A percentile compares a stretch with the other conserved stretches of the same genome.
These are phyloP conservation scores for Eupithecia insigniata DNA, from an alignment of 2,888 invertebrate genomes.

Conservation along the genomic window DNA sequence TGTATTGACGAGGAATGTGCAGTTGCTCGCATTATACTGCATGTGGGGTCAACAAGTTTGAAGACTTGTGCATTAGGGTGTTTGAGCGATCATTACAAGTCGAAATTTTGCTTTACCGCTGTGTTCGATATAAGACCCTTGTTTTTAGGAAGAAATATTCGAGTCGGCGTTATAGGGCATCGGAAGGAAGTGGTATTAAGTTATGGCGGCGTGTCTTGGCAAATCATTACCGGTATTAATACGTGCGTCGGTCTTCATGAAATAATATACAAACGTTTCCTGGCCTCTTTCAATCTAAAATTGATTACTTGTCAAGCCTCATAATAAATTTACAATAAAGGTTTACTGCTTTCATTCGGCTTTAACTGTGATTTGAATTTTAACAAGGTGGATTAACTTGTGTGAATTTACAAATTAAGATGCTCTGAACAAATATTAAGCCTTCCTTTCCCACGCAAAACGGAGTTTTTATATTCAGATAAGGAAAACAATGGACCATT, in stretches of 20 bases:
- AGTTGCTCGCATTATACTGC: constrained; percentile 67
- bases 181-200: constrained; percentile 82
- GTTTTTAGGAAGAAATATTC: constrained; percentile 41
- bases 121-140: constrained; percentile 46
- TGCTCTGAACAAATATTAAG: constrained; percentile 31
- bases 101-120: constrained; percentile 23
- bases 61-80: constrained; percentile 63
- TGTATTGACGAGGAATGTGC: constrained; percentile 74
- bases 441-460: constrained; percentile 49
- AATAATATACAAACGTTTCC: constrained; percentile 70
- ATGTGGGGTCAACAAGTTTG: constrained; percentile 75
- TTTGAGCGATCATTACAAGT: constrained; percentile 45
- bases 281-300: constrained; percentile 62
- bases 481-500: constrained; percentile 72
- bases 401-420: constrained; percentile 35
- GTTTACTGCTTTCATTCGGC: constrained; percentile 62
- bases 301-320: constrained; percentile 64
- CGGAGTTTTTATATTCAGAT: constrained; percentile 48
- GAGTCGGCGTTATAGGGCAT: constrained; percentile 67
- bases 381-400: constrained; percentile 42
- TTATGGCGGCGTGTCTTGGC: constrained; percentile 69
- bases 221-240: constrained; percentile 70
- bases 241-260: constrained; percentile 52
- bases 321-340: constrained; percentile 67
- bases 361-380: constrained; percentile 58